Percentiles rank a stretch among this genome's conserved stretches.
Conservation (phyloP, 2,888 invertebrate species). For the Drosophila fulvimacula region DNA sequence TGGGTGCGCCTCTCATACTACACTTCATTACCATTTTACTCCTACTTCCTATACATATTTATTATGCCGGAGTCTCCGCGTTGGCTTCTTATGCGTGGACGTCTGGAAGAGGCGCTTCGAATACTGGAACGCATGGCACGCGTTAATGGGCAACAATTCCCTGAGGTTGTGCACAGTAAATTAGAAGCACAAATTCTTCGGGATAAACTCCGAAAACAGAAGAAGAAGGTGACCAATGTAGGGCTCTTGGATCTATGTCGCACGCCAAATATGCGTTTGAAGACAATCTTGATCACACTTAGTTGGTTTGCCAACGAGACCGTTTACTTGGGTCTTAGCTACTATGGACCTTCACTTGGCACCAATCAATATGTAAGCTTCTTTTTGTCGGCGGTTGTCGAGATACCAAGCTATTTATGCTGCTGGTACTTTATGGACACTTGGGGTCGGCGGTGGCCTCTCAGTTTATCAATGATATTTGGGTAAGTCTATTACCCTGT, state of each 20-base stretch:
- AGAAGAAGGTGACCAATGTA: constrained; percentile 84
- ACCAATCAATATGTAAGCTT: constrained; percentile 95
- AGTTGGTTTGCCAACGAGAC: constrained; percentile 97
- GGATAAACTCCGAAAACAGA: constrained; percentile 87
- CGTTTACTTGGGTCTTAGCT: constrained; percentile 95
- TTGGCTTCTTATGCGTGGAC: constrained; percentile 94
- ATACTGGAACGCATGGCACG: constrained; percentile 91
- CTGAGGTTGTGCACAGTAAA: constrained; percentile 89
- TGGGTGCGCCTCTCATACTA: constrained; percentile 93
- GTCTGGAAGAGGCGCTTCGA: constrained; percentile 92
- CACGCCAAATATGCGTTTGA: constrained; percentile 95
- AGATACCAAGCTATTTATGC: constrained; percentile 94
- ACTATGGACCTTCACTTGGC: constrained; percentile 95
- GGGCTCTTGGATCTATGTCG: constrained; percentile 85
- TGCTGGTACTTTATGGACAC: constrained; percentile 96
- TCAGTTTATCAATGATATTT: constrained; percentile 93
- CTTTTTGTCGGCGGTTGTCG: constrained; percentile 93
- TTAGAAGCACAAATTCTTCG: constrained; percentile 90
- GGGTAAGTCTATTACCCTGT: constrained; percentile 87
- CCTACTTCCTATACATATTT: constrained; percentile 94
- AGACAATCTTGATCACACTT: constrained; percentile 93
- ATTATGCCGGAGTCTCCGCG: constrained; percentile 95
- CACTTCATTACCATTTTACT: constrained; percentile 93
- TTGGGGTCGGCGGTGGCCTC: constrained; percentile 94
- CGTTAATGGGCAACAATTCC: constrained; percentile 91